Evolutionary conservation across 1,140 invertebrate species (phyloP), one percentile per base, ranked within the genome.

Genomic region (Sipha flava): DNA sequence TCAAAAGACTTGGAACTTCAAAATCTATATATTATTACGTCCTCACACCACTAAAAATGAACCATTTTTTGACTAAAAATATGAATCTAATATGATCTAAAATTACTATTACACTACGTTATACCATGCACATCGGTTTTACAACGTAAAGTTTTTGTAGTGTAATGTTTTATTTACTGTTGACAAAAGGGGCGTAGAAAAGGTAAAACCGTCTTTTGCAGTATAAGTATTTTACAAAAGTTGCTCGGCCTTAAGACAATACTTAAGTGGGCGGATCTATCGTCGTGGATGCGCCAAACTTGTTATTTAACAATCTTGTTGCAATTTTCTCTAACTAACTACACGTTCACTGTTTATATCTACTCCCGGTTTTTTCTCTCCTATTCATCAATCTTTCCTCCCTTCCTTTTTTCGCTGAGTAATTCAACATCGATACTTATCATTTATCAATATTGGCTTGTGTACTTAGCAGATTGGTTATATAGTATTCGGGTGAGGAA

Each of bases 171-270:
- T 43, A 23, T 66, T 66, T 66, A 7, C 34, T 7, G 64, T 66
- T 43, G 64, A 66, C 64, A 66, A 66, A 66, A 14, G 4, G 62
- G 64, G 64, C 64, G 64, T 66, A 5, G 5, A 26, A 40, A 66
- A 66, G 64, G 64, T 66, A 66, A 43, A 66, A 43, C 64, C 37
- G 64, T 66, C 64, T 40, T 66, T 66, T 66, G 64, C 64, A 66
- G 64, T 66, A n/a, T 66, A 66, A 40, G 64, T 66, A 66, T 66
- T 66, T 43, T 66, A 66, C 34, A 40, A 66, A 66, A 31, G 21
- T 40, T 21, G 12, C 18, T 6, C 21, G n/a, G 14, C 21, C 12
- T 66, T 31, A 43, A 43, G 37, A 43, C 37, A 43, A 66, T 43
- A 34, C 64, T 37, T 43, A 66, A 66, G 26, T 10, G 37, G 64